These are phyloP conservation scores for Mystacornis crossleyi DNA, from an alignment of 2,113 vertebrate species.

Conservation along the genomic window DNA sequence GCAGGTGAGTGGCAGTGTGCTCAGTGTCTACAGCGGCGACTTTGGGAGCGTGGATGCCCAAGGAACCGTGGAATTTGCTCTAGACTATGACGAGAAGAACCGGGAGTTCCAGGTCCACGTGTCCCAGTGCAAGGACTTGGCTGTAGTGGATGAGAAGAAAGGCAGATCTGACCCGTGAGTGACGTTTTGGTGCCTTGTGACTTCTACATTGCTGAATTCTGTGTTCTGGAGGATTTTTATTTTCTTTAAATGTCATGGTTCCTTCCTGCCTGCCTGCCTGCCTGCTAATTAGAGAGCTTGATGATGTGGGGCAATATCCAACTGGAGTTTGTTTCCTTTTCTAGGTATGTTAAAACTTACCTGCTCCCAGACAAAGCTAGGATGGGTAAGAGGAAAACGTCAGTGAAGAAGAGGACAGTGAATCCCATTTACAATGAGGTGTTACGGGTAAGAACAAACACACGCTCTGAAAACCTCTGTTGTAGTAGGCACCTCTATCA, in stretches of 20 bases:
- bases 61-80: constrained; percentile 70
- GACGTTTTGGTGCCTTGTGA: neutral
- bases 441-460: constrained; percentile 55
- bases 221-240: neutral
- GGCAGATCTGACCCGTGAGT: constrained; percentile 77
- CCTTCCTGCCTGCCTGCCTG: neutral
- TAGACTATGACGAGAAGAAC: constrained; percentile 76
- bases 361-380: constrained; percentile 76
- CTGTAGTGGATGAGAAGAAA: constrained; percentile 75
- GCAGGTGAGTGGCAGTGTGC: constrained; percentile 76
- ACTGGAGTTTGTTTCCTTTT: neutral
- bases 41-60: constrained; percentile 76
- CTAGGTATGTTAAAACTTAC: constrained; percentile 76
- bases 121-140: constrained; percentile 74
- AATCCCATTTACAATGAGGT: constrained; percentile 75
- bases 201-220: neutral
- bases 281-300: neutral
- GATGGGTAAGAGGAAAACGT: constrained; percentile 77
- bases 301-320: neutral
- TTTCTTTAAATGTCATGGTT: neutral
- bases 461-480: neutral
- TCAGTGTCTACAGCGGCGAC: constrained; percentile 74
- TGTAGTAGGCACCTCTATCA: neutral
- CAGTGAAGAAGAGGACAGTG: constrained; percentile 73
- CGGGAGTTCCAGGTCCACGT: constrained; percentile 74